Base-by-base conservation (phyloP, 2,797 vertebrate genomes). In the Dromococcyx pavoninus region DNA sequence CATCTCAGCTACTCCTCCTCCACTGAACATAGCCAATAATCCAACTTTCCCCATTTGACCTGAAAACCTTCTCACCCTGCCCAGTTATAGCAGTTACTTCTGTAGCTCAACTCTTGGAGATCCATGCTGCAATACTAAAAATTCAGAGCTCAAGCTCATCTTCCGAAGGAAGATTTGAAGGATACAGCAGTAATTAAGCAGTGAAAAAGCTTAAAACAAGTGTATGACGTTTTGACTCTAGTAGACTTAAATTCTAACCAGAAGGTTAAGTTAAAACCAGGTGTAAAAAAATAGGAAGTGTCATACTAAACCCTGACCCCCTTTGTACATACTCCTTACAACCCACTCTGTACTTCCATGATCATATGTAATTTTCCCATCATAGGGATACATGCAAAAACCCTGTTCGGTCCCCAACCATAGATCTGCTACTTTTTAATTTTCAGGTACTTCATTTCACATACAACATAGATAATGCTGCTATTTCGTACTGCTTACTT, bases 91-190 rank as follows among this genome's bases (percentile, higher is more conserved):
- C 27, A 61, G 39, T 16, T 74, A 51, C 7, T 73, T 79, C 57
- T 71, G 15, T 27, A 72, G 39, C 17, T 60, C 43, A 58, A 0
- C 17, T 65, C 19, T 13, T n/a, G 28, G 30, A 82, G 37, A 80
- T 61, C 17, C 17, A 24, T 25, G 9, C 17, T 69, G 57, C 8
- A 33, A n/a, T 39, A 51, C 35, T 21, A 35, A 83, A 86, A 73
- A 64, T 73, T 67, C 33, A 82, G 48, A 90, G 30, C 32, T 85
- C 35, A 53, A 41, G 16, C 12, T 54, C 37, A 44, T 50, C 21
- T 78, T 77, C 28, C 82, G 54, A 76, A 75, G 32, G 39, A 77
- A 35, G 66, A 78, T 33, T 72, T 89, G 57, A 95, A 90, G 53
- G 32, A 81, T 25, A 67, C 7, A 15, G 28, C 33, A 72, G 9